These are phyloP conservation scores for Phasia obesa DNA, from an alignment of 2,888 invertebrate species.

Conservation along the genomic window DNA sequence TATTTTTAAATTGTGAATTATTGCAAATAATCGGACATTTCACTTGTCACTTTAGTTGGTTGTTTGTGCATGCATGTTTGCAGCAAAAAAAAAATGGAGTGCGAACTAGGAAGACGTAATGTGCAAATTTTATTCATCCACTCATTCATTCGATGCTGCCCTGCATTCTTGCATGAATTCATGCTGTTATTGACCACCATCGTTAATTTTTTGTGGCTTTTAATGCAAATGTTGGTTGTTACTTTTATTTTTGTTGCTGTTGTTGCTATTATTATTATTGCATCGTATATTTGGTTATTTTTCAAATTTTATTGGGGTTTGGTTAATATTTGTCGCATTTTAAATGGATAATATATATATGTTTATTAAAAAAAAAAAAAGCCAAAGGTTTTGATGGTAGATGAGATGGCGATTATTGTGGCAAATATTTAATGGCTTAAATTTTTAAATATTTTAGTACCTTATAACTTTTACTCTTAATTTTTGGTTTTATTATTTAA, in stretches of 20 bases:
- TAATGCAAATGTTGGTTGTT: slow-evolving; percentile 69
- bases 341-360: slow-evolving; percentile 71
- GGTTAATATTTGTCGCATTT: slow-evolving; percentile 70
- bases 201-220: slow-evolving; percentile 71
- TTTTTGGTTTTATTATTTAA: neutral
- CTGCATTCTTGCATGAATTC: slow-evolving; percentile 42
- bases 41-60: slow-evolving; percentile 80
- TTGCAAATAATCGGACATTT: slow-evolving; percentile 82
- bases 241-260: slow-evolving; percentile 26
- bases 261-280: slow-evolving; percentile 38
- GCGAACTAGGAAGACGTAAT: slow-evolving; percentile 9
- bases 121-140: slow-evolving; percentile 1
- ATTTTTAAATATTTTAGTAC: slow-evolving; percentile 35
- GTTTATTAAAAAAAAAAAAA: slow-evolving; percentile 65
- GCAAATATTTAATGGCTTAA: slow-evolving; percentile 45
- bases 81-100: neutral
- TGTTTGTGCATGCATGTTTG: slow-evolving; percentile 1
- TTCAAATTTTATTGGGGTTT: slow-evolving; percentile 68
- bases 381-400: slow-evolving; percentile 38
- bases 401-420: slow-evolving; percentile 36
- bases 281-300: slow-evolving; percentile 57
- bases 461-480: slow-evolving; percentile 44
- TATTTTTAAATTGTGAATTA: slow-evolving; percentile 74
- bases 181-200: slow-evolving; percentile 71
- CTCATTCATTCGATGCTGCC: slow-evolving; percentile 5